A percentile compares a stretch with the other conserved stretches of the same genome.
These are phyloP conservation scores for Pyrgus malvae DNA, from an alignment of 2,888 invertebrate genomes.

Conservation along the genomic window DNA sequence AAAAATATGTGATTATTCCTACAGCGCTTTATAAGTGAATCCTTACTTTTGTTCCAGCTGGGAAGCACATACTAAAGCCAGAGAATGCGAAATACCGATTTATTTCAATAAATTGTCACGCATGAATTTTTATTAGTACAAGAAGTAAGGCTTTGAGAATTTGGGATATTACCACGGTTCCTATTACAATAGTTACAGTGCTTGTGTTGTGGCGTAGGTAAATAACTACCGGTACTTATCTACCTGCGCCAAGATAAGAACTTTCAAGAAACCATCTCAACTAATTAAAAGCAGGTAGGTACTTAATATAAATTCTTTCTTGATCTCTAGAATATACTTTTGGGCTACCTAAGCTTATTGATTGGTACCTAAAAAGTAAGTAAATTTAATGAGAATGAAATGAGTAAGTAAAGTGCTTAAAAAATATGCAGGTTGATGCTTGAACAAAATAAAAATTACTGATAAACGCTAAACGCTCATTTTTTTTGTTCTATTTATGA, in stretches of 20 bases:
- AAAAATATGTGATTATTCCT: too few relatives aligned
- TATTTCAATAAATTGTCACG: background rate
- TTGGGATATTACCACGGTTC: slow-evolving; percentile 3
- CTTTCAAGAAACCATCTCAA: slow-evolving; percentile 10
- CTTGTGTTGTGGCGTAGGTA: background rate
- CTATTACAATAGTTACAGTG: background rate
- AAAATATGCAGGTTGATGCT: too few relatives aligned
- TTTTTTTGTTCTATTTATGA: too few relatives aligned
- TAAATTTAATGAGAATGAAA: too few relatives aligned
- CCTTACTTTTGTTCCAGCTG: background rate
- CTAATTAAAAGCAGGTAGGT: slow-evolving; percentile 2
- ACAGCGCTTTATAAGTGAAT: background rate
- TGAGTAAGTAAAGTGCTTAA: too few relatives aligned
- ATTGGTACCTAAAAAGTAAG: too few relatives aligned
- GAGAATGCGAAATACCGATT: background rate
- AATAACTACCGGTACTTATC: background rate
- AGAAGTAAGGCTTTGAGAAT: background rate
- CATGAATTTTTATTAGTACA: background rate
- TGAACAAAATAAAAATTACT: too few relatives aligned
- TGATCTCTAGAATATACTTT: too few relatives aligned
- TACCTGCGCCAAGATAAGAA: slow-evolving; percentile 15
- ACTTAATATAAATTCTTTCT: too few relatives aligned
- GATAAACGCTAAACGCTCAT: too few relatives aligned
- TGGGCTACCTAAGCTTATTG: too few relatives aligned
- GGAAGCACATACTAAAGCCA: slow-evolving; percentile 2